Evolutionary conservation across 2,113 vertebrate genomes (phyloP).

Genomic region (Mustela lutreola): DNA sequence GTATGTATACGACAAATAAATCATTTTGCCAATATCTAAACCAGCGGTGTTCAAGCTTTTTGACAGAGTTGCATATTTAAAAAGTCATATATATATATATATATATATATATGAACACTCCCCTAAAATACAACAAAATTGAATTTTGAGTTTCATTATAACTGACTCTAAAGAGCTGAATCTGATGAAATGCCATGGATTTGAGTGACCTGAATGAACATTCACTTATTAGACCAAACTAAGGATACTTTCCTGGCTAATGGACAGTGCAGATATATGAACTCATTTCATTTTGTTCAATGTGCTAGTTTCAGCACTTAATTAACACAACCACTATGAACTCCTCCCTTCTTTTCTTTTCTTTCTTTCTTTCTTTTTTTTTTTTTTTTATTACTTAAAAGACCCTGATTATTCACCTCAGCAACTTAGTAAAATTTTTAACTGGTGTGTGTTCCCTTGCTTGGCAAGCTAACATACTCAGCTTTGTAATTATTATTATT

Average conservation of each 20-base stretch:
- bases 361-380: not conserved
- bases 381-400: not conserved
- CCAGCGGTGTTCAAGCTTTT: not conserved
- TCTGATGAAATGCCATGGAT: not conserved
- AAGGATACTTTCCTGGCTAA: not conserved
- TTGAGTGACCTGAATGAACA: not conserved
- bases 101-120: not conserved
- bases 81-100: not conserved
- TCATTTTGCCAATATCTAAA: not conserved
- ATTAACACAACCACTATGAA: not conserved
- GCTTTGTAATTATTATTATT: not conserved
- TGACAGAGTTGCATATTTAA: not conserved
- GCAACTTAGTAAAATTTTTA: not conserved
- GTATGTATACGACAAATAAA: not conserved
- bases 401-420: not conserved
- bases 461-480: not conserved
- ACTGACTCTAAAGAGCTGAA: not conserved
- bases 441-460: not conserved
- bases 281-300: not conserved
- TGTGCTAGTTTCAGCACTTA: not conserved
- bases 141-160: not conserved
- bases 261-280: not conserved
- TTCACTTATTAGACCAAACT: not conserved
- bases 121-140: not conserved
- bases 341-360: not conserved